These are phyloP conservation scores for Liasis olivaceus DNA, from an alignment of 2,797 vertebrate genomes.

Conservation along the genomic window DNA sequence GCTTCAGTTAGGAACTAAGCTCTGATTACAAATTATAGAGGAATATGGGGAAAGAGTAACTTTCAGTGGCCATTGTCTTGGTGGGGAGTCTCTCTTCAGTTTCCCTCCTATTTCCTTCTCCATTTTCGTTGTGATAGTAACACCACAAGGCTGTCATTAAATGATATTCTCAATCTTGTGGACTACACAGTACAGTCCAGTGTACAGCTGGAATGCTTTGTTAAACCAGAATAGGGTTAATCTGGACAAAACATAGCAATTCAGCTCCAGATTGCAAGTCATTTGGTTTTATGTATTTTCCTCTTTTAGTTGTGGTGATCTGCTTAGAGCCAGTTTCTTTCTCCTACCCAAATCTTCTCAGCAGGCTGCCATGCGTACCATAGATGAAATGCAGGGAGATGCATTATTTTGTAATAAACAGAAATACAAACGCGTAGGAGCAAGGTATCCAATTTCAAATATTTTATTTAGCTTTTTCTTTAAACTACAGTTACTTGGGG, in stretches of 20 bases:
- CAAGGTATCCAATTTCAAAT: background rate
- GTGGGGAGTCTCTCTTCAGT: background rate
- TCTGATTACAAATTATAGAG: background rate
- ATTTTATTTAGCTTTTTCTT: background rate
- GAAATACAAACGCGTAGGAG: background rate
- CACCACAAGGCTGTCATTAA: slow-evolving; percentile 1
- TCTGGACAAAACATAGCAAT: slow-evolving; percentile 32
- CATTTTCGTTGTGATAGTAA: background rate
- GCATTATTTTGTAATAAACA: background rate
- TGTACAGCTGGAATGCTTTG: slow-evolving; percentile 43
- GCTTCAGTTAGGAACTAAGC: background rate
- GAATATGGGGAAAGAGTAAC: background rate
- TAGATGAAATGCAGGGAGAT: slow-evolving; percentile 36
- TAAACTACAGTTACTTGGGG: background rate
- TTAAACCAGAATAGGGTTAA: slow-evolving; percentile 57
- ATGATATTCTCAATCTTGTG: slow-evolving; percentile 44
- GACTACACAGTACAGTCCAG: slow-evolving; percentile 55
- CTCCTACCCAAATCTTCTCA: slow-evolving; percentile 48
- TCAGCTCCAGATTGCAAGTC: slow-evolving; percentile 29
- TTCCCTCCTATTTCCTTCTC: background rate
- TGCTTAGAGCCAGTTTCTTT: slow-evolving; percentile 68
- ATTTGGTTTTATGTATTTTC: slow-evolving; percentile 33
- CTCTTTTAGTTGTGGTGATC: slow-evolving; percentile 61
- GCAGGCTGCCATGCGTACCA: slow-evolving; percentile 29
- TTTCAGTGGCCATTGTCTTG: fast-evolving